Conservation (phyloP, 2,113 vertebrate species). For the Stegostoma tigrinum region DNA sequence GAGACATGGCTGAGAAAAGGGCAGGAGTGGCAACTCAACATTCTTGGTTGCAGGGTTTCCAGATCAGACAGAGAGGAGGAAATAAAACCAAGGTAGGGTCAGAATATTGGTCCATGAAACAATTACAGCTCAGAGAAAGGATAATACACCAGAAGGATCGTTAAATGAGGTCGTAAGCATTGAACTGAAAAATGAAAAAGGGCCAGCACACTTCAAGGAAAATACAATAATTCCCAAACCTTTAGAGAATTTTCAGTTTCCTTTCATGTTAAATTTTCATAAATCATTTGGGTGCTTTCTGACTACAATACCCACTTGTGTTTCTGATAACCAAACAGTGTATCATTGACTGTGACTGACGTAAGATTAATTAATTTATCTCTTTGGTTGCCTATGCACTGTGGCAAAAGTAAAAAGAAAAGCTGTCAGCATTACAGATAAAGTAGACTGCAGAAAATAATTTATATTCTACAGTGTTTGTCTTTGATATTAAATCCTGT, state of each 20-base stretch:
- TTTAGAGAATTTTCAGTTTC: not conserved
- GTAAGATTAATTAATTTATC: not conserved
- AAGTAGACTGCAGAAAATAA: not conserved
- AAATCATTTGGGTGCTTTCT: not conserved
- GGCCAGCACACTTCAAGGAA: too few species aligned
- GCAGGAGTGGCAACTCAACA: too few species aligned
- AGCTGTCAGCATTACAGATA: not conserved
- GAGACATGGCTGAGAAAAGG: too few species aligned
- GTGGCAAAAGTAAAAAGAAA: not conserved
- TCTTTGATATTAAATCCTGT: constrained; percentile 18
- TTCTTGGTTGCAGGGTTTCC: too few species aligned
- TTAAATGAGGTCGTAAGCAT: too few species aligned
- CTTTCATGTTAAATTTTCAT: not conserved
- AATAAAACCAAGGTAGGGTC: too few species aligned
- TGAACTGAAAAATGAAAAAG: too few species aligned
- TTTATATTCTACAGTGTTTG: constrained; percentile 1
- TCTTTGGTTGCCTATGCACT: not conserved
- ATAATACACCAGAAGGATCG: too few species aligned
- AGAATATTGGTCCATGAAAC: too few species aligned
- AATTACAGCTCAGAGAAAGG: too few species aligned
- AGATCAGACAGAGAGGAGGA: too few species aligned
- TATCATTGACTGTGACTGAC: not conserved
- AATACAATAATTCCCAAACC: too few species aligned
- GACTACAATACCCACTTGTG: not conserved
- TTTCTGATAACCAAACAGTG: not conserved